Base-by-base conservation (phyloP, 2,888 invertebrate species). In the Brachypterus glaber region DNA sequence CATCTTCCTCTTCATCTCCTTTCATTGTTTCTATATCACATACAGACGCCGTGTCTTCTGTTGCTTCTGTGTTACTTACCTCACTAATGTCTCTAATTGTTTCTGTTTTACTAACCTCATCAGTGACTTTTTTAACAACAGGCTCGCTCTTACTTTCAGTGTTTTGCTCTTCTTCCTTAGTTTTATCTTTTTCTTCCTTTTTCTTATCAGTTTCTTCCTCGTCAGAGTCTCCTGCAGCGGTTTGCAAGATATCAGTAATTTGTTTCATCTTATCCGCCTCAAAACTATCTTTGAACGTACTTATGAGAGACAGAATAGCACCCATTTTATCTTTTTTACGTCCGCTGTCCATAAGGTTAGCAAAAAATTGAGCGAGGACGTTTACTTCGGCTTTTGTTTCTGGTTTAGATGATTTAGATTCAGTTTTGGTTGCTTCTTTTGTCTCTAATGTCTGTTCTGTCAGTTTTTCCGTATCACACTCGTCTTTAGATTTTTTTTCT, bases 221-320 rank as follows among this genome's bases (percentile, higher is more conserved):
- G 44, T 46, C 64, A 57, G 48, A 69, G 8, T 72, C 72, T 3
- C 73, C 70, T 51, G 72, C 71, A 43, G 74, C 68, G 1, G 74
- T 64, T 50, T 69, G 73, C 50, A 73, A 71, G 15, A 77, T 67
- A 48, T 72, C 74, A 48, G 74, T 75, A 49, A 70, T 71, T 34
- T 74, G 67, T 55, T 72, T 71, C 37, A 71, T 66, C 48, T 69
- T 67, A 18, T 53, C 49, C 2, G 49, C 46, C 25, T 47, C 49
- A 31, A 55, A 49, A 29, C 46, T 53, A 31, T 53, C 55, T 3
- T 57, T 53, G 40, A 60, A 53, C 1, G 57, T 55, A 35, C 47
- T 51, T 14, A 60, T 53, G 7, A 60, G 39, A 15, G 56, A 55
- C 30, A 51, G 49, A 7, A 57, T 34, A 7, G 55, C 49, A 1